phyloP scores from a whole-genome alignment of 2,888 invertebrate genomes.

The Syrphus vitripennis region DNA sequence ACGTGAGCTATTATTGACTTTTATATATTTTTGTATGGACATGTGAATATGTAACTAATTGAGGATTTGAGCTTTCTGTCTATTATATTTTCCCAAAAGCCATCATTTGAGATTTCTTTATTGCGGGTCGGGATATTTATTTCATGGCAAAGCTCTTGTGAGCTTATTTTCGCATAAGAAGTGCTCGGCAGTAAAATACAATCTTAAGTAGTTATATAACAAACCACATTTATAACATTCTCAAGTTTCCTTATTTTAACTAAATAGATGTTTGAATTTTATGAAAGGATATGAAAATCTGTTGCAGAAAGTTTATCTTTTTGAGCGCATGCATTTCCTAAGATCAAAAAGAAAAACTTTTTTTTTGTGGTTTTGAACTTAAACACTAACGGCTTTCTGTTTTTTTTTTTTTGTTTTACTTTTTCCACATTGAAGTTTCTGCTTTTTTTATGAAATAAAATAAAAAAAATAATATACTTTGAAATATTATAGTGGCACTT shows the following conservation, averaged over 20 bases:
- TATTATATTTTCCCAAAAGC: not conserved
- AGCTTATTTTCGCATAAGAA: not conserved
- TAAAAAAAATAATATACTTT: conserved; percentile 12
- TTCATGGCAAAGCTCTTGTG: not conserved
- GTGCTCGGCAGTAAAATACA: conserved; percentile 1
- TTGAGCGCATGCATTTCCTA: not conserved
- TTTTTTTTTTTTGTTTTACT: not conserved
- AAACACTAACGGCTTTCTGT: not conserved
- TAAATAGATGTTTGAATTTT: not conserved
- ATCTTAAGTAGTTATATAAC: not conserved
- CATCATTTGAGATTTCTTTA: not conserved
- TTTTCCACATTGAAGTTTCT: not conserved
- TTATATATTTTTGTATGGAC: no score
- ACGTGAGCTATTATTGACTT: not conserved
- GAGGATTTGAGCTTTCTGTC: not conserved
- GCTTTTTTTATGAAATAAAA: no score
- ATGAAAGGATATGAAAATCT: not conserved
- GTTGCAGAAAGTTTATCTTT: not conserved
- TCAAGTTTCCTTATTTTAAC: not conserved
- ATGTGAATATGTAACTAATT: not conserved
- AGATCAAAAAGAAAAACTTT: not conserved
- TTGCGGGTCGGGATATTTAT: conserved; percentile 2
- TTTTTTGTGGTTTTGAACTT: not conserved
- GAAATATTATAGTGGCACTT: not conserved
- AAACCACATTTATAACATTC: not conserved